Percentiles rank a stretch among this genome's conserved stretches.
phyloP scores from a whole-genome alignment of 2,888 invertebrate genomes.

The Poecilus cupreus region DNA sequence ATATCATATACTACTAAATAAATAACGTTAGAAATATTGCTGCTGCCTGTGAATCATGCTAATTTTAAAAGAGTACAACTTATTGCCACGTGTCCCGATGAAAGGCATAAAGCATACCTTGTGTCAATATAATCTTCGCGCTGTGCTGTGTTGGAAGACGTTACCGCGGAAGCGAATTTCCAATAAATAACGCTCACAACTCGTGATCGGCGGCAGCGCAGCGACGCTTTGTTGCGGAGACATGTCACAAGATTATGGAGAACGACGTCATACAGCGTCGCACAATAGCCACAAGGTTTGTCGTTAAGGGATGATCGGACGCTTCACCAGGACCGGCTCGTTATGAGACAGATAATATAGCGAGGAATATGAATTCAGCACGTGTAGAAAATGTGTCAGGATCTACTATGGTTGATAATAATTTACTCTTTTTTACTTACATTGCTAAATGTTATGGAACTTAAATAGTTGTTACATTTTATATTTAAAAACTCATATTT shows the following conservation, averaged over 20 bases:
- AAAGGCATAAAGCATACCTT: neutral
- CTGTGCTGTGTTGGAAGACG: constrained; percentile 8
- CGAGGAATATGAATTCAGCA: neutral
- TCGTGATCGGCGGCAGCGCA: neutral
- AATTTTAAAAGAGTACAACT: too few relatives aligned
- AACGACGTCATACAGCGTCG: constrained; percentile 12
- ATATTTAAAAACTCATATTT: too few relatives aligned
- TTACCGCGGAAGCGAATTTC: constrained; percentile 6
- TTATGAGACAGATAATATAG: neutral
- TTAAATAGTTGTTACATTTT: too few relatives aligned
- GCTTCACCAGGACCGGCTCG: neutral
- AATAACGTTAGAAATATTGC: too few relatives aligned
- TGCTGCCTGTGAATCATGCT: too few relatives aligned
- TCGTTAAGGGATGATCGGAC: neutral
- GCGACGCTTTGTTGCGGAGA: constrained; percentile 16
- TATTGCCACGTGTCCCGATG: too few relatives aligned
- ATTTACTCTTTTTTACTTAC: too few relatives aligned
- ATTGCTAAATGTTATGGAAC: too few relatives aligned
- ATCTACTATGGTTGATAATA: too few relatives aligned
- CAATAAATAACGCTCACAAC: constrained; percentile 44
- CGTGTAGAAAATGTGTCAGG: too few relatives aligned
- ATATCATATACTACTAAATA: too few relatives aligned
- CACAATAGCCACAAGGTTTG: constrained; percentile 4
- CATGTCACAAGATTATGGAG: constrained; percentile 41
- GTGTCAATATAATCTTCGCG: constrained; percentile 17